phyloP scores from a whole-genome alignment of 1,140 invertebrate species.

The Drosophila nasuta region DNA sequence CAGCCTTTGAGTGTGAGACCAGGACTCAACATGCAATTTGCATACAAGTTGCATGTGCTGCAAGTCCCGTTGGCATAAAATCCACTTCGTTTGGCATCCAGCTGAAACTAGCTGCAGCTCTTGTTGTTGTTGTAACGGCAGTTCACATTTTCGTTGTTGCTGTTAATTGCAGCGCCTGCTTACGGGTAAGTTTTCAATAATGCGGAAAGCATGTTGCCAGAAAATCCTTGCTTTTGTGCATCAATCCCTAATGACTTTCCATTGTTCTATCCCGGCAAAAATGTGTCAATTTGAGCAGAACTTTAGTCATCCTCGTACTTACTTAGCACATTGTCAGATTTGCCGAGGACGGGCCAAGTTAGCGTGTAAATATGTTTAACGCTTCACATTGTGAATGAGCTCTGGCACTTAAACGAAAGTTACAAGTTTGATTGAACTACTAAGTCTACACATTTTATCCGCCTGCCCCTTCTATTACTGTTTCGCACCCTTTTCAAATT shows the following conservation, averaged over 20 bases:
- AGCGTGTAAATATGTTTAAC: constrained; percentile 56
- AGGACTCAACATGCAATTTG: constrained; percentile 72
- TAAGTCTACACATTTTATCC: constrained; percentile 1
- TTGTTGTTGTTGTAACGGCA: constrained; percentile 22
- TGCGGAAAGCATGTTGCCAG: constrained; percentile 57
- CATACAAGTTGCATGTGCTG: constrained; percentile 72
- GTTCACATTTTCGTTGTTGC: constrained; percentile 2
- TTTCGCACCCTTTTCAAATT: not conserved
- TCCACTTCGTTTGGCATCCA: constrained; percentile 67
- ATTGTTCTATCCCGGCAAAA: constrained; percentile 40
- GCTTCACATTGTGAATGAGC: constrained; percentile 42
- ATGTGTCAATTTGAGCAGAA: constrained; percentile 53
- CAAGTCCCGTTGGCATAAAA: constrained; percentile 69
- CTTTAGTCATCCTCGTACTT: constrained; percentile 15
- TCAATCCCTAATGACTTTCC: constrained; percentile 75
- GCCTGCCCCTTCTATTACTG: not conserved
- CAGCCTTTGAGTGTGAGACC: constrained; percentile 12
- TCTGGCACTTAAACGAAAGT: constrained; percentile 40
- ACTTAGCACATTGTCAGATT: constrained; percentile 29
- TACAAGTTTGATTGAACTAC: constrained; percentile 43
- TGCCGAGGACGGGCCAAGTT: constrained; percentile 41
- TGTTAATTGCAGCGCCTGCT: constrained; percentile 69
- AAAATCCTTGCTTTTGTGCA: constrained; percentile 58
- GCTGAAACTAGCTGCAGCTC: constrained; percentile 27
- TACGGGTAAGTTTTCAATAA: constrained; percentile 78